Evolutionary conservation across 1,140 invertebrate species (phyloP), one percentile per base, ranked within the genome.

Genomic region (Agrilus planipennis): DNA sequence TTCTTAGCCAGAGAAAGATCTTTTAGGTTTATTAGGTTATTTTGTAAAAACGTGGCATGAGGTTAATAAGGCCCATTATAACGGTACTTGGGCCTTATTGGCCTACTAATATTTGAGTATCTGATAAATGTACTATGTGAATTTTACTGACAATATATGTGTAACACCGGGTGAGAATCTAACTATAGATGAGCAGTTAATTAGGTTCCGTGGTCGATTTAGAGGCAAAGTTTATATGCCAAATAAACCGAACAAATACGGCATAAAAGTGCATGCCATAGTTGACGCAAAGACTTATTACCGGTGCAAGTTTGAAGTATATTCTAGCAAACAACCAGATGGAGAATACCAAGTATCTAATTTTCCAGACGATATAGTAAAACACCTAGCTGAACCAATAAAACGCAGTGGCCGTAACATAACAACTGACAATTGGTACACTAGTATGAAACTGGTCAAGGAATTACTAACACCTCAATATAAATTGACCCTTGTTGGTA

Each of bases 161-260:
- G n/a, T n/a, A n/a, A n/a, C n/a, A n/a, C n/a, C n/a, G n/a, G n/a
- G n/a, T n/a, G n/a, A n/a, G n/a, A n/a, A n/a, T n/a, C n/a, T n/a
- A n/a, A n/a, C n/a, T n/a, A 39, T 28, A 39, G 29, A 17, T 29
- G 20, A 55, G 58, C 30, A 31, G 53, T 21, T 61, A 57, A 36
- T 21, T 5, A 19, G 18, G 17, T 9, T 22, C 11, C 23, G 12
- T 17, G 12, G 4, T 18, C 21, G 16, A 15, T 29, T 4, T 17
- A 41, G 36, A 48, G 25, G 39, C n/a, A 42, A 29, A 29, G 28
- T 29, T 29, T 29, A 5, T 29, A 29, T 29, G 28, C n/a, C 28
- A 12, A 29, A n/a, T 29, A 29, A 29, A n/a, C n/a, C 28, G 15
- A 35, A 44, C 44, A 15, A 50, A 53, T n/a, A 29, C 4, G 28